phyloP scores from a whole-genome alignment of 2,113 vertebrate species.

The Anhinga anhinga region DNA sequence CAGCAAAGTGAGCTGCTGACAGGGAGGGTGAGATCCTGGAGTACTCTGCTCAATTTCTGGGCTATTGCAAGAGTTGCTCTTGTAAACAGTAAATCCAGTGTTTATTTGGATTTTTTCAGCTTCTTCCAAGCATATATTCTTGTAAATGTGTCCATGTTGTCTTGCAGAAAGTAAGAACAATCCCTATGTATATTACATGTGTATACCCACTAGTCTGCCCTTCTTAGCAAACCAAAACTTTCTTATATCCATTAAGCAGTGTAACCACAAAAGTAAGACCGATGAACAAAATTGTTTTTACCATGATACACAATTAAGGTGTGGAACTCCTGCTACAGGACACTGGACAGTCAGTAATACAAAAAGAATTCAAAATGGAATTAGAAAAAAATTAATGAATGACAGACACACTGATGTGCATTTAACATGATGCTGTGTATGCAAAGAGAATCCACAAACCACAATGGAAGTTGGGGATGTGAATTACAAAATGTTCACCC shows the following conservation, averaged over 20 bases:
- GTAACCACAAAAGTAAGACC: not conserved
- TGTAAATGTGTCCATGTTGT: not conserved
- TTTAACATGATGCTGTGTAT: not conserved
- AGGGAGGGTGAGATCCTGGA: not conserved
- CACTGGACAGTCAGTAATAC: not conserved
- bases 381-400: not conserved
- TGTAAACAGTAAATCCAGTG: not conserved
- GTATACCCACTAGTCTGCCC: not conserved
- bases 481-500: not conserved
- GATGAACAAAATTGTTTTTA: not conserved
- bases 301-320: not conserved
- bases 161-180: not conserved
- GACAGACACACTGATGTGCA: not conserved
- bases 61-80: not conserved
- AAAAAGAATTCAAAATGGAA: not conserved
- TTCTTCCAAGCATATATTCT: not conserved
- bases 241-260: not conserved
- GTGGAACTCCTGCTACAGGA: not conserved
- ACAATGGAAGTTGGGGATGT: not conserved
- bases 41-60: not conserved
- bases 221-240: not conserved
- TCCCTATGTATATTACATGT: not conserved
- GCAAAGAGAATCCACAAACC: not conserved
- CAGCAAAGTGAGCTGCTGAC: rapidly evolving
- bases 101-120: not conserved